Conservation (phyloP, 2,113 vertebrate species). For the Micromys minutus region DNA sequence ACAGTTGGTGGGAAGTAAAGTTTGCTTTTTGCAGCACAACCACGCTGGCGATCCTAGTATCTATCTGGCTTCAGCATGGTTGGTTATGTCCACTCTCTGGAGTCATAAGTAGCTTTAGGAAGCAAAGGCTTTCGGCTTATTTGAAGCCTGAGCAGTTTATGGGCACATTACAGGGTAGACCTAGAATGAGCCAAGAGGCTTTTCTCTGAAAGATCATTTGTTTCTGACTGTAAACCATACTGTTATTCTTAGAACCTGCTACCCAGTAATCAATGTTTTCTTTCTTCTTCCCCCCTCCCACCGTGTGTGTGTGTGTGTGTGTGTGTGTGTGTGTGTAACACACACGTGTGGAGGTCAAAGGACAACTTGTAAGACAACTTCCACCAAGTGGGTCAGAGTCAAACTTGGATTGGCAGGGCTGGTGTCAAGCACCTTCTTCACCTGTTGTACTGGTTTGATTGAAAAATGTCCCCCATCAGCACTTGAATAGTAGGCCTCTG, state of each 20-base stretch:
- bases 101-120: constrained; percentile 2
- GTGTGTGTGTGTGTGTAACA: not conserved
- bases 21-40: not conserved
- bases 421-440: not conserved
- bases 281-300: not conserved
- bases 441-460: not conserved
- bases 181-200: constrained; percentile 9
- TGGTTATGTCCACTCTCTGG: not conserved
- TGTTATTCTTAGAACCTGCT: constrained; percentile 31
- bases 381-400: not conserved
- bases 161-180: not conserved
- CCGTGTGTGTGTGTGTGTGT: not conserved
- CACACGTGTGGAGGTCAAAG: not conserved
- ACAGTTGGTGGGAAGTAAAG: not conserved
- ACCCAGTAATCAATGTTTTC: not conserved
- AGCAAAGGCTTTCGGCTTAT: not conserved
- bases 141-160: not conserved
- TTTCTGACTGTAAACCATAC: not conserved
- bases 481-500: not conserved
- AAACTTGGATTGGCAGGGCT: not conserved
- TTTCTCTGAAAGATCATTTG: constrained; percentile 30
- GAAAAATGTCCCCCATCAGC: not conserved
- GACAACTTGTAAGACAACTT: not conserved
- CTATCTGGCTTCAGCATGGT: not conserved
- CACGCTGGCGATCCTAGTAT: not conserved